Evolutionary conservation across 2,888 invertebrate species (phyloP), one percentile per base, ranked within the genome.

Genomic region (Meloe dianella): DNA sequence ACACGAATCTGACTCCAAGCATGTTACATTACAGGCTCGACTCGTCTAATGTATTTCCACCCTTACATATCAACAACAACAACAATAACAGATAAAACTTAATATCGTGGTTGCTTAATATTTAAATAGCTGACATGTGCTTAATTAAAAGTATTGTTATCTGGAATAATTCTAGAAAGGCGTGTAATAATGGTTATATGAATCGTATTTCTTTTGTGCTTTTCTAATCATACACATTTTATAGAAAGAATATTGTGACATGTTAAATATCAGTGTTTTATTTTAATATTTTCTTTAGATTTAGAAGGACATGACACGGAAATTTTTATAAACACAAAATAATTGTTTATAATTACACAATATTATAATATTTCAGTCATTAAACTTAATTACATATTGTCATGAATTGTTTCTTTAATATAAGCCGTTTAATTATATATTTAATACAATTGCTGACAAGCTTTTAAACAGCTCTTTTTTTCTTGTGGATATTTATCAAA

Each of bases 321-420:
- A 54, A 20, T 12, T 12, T 24, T 20, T 32, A 32, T n/a, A n/a
- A 38, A 27, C 4, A 8, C 9, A 8, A 54, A 54, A 54, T n/a
- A 54, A 54, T 54, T 22, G 20, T 54, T 54, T 54, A 22, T 54
- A 54, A 54, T 54, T 54, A 54, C 5, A 22, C 54, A 5, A 22
- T 3, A 54, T 54, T 54, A 54, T 12, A 54, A 54, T 54, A 54
- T 54, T 54, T 54, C 24, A 24, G 54, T 24, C 54, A 54, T 54
- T 54, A 54, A 54, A 54, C 14, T 54, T 54, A 54, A 54, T 54
- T 54, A 54, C 14, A 54, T 54, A 24, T 10, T 54, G 24, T 54
- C 54, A 54, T 24, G 54, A 54, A 54, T 54, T 20, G 12, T 24
- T 22, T 22, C 12, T 22, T 47, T 54, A 24, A 54, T 12, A 54